A percentile compares a stretch with the other conserved stretches of the same genome.
phyloP scores from a whole-genome alignment of 2,797 vertebrate species.

The Nannoperca australis region DNA sequence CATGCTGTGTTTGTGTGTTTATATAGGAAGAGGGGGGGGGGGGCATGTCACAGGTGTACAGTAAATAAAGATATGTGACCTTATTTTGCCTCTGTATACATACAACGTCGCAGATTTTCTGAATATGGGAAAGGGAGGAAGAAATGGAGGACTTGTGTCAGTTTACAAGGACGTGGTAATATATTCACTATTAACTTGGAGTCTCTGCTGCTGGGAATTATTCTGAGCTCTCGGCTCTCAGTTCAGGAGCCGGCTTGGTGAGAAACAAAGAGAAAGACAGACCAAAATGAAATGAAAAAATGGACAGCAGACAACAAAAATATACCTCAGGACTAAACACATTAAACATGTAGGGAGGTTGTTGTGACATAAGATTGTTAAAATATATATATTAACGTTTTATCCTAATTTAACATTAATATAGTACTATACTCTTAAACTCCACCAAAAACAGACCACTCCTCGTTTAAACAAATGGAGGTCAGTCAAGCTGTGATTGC shows the following conservation, averaged over 20 bases:
- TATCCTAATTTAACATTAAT: too few species aligned
- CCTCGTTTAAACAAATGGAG: background rate
- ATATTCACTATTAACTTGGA: slow-evolving; percentile 51
- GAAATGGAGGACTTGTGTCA: slow-evolving; percentile 1
- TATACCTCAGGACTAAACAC: background rate
- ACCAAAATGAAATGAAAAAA: background rate
- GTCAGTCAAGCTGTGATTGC: slow-evolving; percentile 6
- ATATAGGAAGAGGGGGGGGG: background rate
- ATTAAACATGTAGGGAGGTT: background rate
- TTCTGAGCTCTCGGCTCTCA: slow-evolving; percentile 36
- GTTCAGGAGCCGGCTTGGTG: slow-evolving; percentile 21
- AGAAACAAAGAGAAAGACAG: slow-evolving; percentile 30
- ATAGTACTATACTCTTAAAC: too few species aligned
- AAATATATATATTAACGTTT: too few species aligned
- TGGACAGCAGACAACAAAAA: background rate
- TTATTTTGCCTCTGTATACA: background rate
- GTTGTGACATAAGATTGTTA: background rate
- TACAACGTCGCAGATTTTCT: background rate
- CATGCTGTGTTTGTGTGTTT: slow-evolving; percentile 5
- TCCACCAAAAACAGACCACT: background rate
- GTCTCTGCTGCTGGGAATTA: slow-evolving; percentile 28
- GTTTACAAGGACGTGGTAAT: slow-evolving; percentile 51
- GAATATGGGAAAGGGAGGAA: background rate
- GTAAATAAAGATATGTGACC: slow-evolving; percentile 12
- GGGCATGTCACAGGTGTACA: slow-evolving; percentile 1